Percentiles rank a stretch among this genome's conserved stretches.
Conservation (phyloP, 2,113 vertebrate genomes). For the Chloropsis hardwickii region DNA sequence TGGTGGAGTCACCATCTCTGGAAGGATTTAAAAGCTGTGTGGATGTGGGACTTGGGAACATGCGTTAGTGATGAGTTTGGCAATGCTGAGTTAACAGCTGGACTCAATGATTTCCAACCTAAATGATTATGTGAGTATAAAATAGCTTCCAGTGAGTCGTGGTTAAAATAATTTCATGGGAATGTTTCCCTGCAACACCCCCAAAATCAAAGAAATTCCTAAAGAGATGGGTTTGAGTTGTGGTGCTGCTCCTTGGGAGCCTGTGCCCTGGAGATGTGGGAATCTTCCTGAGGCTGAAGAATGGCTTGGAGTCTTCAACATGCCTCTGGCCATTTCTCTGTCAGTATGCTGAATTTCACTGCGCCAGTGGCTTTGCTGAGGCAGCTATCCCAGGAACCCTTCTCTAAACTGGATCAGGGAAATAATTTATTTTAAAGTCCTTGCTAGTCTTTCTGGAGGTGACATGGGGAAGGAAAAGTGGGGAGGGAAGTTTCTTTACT, state of each 20-base stretch:
- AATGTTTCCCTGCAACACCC: background rate
- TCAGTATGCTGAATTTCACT: background rate
- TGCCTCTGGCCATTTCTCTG: background rate
- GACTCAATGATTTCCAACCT: background rate
- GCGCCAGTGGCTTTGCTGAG: background rate
- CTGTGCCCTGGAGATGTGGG: background rate
- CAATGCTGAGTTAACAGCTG: background rate
- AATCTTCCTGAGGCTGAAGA: background rate
- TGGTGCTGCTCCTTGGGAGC: background rate
- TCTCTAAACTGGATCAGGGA: background rate
- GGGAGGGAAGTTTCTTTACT: background rate
- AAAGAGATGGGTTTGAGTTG: background rate
- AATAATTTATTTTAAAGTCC: background rate
- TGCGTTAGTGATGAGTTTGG: background rate
- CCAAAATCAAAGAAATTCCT: background rate
- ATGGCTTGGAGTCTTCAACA: accelerated
- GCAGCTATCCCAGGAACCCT: background rate
- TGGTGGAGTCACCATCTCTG: background rate
- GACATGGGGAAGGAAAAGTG: background rate
- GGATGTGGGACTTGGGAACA: background rate
- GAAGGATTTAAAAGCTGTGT: background rate
- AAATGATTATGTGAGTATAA: background rate
- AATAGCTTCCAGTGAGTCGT: background rate
- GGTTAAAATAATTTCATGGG: background rate
- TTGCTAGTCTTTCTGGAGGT: background rate